A percentile compares a stretch with the other conserved stretches of the same genome.
These are phyloP conservation scores for Acleris sparsana DNA, from an alignment of 2,888 invertebrate species.

Conservation along the genomic window DNA sequence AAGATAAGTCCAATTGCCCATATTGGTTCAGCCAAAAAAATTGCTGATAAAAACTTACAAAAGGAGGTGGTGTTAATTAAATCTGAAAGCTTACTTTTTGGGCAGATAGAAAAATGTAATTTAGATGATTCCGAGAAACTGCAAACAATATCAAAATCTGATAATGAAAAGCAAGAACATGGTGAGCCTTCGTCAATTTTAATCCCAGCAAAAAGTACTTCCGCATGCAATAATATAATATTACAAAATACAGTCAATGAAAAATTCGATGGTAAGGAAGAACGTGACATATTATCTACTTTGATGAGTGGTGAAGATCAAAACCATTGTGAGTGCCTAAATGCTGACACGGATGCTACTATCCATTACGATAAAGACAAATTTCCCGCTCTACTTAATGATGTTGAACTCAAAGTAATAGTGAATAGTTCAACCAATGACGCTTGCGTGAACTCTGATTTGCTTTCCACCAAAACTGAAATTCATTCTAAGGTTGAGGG, in stretches of 20 bases:
- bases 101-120: too few species aligned
- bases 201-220: too few species aligned
- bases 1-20: background rate
- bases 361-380: background rate
- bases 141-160: too few species aligned
- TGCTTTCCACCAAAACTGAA: background rate
- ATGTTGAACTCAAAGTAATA: background rate
- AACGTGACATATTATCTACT: background rate
- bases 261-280: background rate
- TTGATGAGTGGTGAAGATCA: background rate
- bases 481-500: background rate
- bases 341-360: background rate
- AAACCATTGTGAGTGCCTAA: background rate
- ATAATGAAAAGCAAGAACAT: too few species aligned
- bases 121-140: too few species aligned
- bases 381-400: background rate
- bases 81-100: background rate
- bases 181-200: too few species aligned
- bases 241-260: background rate
- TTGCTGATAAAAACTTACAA: background rate
- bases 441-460: background rate
- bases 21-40: conserved; percentile 2
- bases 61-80: background rate
- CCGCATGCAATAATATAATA: background rate
- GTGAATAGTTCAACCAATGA: background rate